These are phyloP conservation scores for Nemoura dubitans DNA, from an alignment of 2,888 invertebrate species.

Conservation along the genomic window DNA sequence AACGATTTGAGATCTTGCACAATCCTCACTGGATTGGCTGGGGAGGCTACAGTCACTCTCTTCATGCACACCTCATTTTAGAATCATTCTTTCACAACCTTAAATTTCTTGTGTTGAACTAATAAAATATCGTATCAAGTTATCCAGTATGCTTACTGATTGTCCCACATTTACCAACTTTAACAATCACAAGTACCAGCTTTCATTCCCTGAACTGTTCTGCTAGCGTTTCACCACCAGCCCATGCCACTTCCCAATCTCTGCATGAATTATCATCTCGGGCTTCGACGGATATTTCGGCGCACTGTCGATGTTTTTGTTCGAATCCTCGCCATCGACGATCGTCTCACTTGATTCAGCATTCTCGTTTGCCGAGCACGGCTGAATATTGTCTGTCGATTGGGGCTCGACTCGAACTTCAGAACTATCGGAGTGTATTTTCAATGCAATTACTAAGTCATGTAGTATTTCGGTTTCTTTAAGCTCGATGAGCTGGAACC, in stretches of 20 bases:
- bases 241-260: slow-evolving; percentile 1
- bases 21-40: not conserved
- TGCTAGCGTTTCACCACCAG: slow-evolving; percentile 19
- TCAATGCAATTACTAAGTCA: slow-evolving; percentile 86
- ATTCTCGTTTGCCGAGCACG: not conserved
- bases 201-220: slow-evolving; percentile 15
- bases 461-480: slow-evolving; percentile 94
- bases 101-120: slow-evolving; percentile 4
- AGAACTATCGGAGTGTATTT: slow-evolving; percentile 54
- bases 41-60: not conserved
- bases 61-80: not conserved
- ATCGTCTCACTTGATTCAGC: not conserved
- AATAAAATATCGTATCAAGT: slow-evolving; percentile 17
- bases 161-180: slow-evolving; percentile 30
- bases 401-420: slow-evolving; percentile 14
- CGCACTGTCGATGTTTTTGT: slow-evolving; percentile 29
- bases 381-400: not conserved
- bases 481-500: slow-evolving; percentile 87
- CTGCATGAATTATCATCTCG: slow-evolving; percentile 26
- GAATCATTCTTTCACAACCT: slow-evolving; percentile 29
- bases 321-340: slow-evolving; percentile 33
- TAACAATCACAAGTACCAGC: slow-evolving; percentile 34
- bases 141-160: slow-evolving; percentile 41
- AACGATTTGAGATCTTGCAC: not conserved
- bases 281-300: slow-evolving; percentile 25